Percentiles rank a stretch among this genome's conserved stretches.
Conservation (phyloP, 2,113 vertebrate species). For the Neolamprologus hecqui region DNA sequence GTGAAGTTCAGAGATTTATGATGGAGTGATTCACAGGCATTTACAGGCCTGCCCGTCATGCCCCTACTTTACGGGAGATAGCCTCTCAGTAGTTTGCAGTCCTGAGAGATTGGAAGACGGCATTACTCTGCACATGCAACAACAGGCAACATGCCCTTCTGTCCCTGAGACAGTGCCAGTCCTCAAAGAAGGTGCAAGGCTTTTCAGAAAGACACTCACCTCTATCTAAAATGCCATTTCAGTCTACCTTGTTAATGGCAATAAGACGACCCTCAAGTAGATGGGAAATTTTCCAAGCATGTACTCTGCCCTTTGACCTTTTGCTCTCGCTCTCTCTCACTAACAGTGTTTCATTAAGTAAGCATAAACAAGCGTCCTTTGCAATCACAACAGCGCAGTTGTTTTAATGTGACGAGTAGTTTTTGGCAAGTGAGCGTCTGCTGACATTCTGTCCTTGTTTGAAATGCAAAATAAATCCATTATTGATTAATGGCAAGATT, state of each 20-base stretch:
- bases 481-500: slow-evolving; percentile 23
- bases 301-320: background rate
- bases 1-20: slow-evolving; percentile 54
- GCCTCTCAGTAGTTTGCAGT: background rate
- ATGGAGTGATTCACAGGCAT: slow-evolving; percentile 26
- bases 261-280: background rate
- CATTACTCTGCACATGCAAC: background rate
- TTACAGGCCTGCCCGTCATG: slow-evolving; percentile 6
- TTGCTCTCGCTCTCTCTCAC: background rate
- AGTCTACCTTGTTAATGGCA: background rate
- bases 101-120: background rate
- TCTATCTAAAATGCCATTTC: background rate
- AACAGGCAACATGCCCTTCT: background rate
- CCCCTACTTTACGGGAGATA: slow-evolving; percentile 13
- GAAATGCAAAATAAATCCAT: slow-evolving; percentile 28
- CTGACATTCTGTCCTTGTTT: slow-evolving; percentile 40
- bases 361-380: background rate
- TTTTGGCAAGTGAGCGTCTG: slow-evolving; percentile 19
- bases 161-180: background rate
- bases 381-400: background rate
- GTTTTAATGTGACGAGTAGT: slow-evolving; percentile 1
- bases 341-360: background rate
- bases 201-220: background rate
- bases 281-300: background rate
- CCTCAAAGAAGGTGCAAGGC: background rate